Percentiles rank a stretch among this genome's conserved stretches.
These are phyloP conservation scores for Cyprinodon brontotheroides DNA, from an alignment of 2,113 vertebrate species.

Conservation along the genomic window DNA sequence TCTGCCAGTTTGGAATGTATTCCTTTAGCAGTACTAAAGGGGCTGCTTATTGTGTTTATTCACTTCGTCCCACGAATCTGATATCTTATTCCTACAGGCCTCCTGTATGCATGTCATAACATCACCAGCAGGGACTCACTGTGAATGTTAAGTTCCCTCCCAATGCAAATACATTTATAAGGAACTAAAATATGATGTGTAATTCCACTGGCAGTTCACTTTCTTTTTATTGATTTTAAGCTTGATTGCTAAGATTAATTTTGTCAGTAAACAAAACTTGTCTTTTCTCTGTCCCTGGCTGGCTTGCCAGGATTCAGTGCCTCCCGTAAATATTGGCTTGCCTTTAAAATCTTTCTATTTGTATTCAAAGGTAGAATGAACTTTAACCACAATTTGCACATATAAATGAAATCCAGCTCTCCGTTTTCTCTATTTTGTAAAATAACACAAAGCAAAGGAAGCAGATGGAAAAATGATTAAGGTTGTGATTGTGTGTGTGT, in stretches of 20 bases:
- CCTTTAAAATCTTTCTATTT: slow-evolving; percentile 35
- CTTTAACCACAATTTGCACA: slow-evolving; percentile 46
- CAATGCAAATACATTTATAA: slow-evolving; percentile 26
- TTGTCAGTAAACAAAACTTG: neutral
- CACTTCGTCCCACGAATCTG: too few species aligned
- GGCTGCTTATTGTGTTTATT: slow-evolving; percentile 75
- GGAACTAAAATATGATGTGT: slow-evolving; percentile 22
- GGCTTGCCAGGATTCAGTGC: neutral
- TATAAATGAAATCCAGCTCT: slow-evolving; percentile 34
- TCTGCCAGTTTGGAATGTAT: slow-evolving; percentile 60
- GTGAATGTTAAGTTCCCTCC: slow-evolving; percentile 28
- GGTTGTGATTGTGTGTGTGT: neutral
- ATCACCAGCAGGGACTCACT: slow-evolving; percentile 41
- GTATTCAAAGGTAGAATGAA: slow-evolving; percentile 38
- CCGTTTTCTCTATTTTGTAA: slow-evolving; percentile 14
- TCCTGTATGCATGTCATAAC: slow-evolving; percentile 31
- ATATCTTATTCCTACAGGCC: slow-evolving; percentile 3
- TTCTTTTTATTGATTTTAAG: slow-evolving; percentile 7
- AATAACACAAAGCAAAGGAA: slow-evolving; percentile 12
- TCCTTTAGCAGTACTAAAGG: slow-evolving; percentile 70
- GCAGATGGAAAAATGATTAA: slow-evolving; percentile 16
- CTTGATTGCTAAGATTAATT: slow-evolving; percentile 4
- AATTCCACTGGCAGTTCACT: slow-evolving; percentile 19
- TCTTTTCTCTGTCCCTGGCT: neutral
- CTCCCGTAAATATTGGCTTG: slow-evolving; percentile 8